Evolutionary conservation across 2,888 invertebrate species (phyloP).

Genomic region (Epinotia nisella): DNA sequence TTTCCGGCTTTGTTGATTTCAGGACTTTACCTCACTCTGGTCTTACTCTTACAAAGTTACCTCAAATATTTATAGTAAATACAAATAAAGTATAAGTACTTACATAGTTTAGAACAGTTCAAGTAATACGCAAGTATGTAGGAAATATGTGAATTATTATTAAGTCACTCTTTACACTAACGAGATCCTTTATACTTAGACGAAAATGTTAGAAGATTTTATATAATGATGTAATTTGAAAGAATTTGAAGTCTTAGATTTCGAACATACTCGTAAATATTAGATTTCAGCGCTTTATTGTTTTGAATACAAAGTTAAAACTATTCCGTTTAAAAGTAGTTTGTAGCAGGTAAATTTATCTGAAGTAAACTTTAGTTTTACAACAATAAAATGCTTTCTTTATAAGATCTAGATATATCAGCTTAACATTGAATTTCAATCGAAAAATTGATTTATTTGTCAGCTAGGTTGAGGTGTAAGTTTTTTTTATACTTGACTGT

Average conservation of each 20-base stretch:
- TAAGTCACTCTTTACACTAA: slow-evolving; percentile 15
- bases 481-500: too few relatives aligned
- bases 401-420: too few relatives aligned
- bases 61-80: neutral
- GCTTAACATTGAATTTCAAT: too few relatives aligned
- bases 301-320: neutral
- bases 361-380: too few relatives aligned
- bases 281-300: neutral
- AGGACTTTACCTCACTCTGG: neutral
- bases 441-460: too few relatives aligned
- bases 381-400: too few relatives aligned
- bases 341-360: neutral
- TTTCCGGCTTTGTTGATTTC: neutral
- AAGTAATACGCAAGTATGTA: neutral
- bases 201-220: neutral
- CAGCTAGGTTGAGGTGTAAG: neutral
- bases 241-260: neutral
- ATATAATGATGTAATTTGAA: too few relatives aligned
- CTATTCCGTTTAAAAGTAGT: neutral
- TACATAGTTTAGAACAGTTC: neutral
- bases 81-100: neutral
- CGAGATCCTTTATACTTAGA: slow-evolving; percentile 16
- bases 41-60: neutral
- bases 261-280: neutral
- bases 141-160: neutral